phyloP scores from a whole-genome alignment of 2,888 invertebrate species.

The Sphecodes monilicornis region DNA sequence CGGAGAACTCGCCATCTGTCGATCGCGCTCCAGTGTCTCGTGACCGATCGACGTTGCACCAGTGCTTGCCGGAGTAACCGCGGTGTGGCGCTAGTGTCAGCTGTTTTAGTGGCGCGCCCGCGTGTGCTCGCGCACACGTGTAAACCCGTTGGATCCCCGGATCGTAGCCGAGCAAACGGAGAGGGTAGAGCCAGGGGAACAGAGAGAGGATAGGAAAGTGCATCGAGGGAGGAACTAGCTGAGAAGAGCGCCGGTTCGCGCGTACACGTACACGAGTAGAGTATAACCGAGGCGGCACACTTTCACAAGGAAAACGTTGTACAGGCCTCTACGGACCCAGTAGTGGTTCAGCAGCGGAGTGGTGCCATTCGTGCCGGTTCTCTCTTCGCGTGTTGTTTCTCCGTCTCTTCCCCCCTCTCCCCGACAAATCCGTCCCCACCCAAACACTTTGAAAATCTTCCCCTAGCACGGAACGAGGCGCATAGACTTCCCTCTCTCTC shows the following conservation, averaged over 20 bases:
- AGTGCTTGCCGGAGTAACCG: constrained; percentile 57
- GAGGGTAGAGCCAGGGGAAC: neutral
- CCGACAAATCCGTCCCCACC: neutral
- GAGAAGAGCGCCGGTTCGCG: constrained; percentile 23
- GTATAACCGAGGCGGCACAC: constrained; percentile 26
- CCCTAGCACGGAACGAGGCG: constrained; percentile 46
- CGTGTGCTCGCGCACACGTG: neutral
- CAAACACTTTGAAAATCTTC: constrained; percentile 39
- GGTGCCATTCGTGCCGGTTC: constrained; percentile 67
- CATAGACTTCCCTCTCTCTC: constrained; percentile 50
- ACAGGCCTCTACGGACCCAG: constrained; percentile 68
- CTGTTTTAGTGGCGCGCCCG: constrained; percentile 55
- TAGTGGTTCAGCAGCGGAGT: constrained; percentile 73
- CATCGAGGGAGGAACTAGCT: constrained; percentile 16
- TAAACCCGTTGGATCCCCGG: neutral
- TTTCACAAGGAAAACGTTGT: constrained; percentile 56
- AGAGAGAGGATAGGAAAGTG: neutral
- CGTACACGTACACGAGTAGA: constrained; percentile 1
- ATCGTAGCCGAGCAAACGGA: neutral
- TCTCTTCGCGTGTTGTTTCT: constrained; percentile 47
- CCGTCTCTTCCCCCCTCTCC: constrained; percentile 39
- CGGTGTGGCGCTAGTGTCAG: constrained; percentile 70
- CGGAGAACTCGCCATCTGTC: constrained; percentile 73
- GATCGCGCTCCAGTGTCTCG: constrained; percentile 60
- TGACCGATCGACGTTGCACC: constrained; percentile 43